These are phyloP conservation scores for Masticophis lateralis DNA, from an alignment of 2,797 vertebrate genomes.

Conservation along the genomic window DNA sequence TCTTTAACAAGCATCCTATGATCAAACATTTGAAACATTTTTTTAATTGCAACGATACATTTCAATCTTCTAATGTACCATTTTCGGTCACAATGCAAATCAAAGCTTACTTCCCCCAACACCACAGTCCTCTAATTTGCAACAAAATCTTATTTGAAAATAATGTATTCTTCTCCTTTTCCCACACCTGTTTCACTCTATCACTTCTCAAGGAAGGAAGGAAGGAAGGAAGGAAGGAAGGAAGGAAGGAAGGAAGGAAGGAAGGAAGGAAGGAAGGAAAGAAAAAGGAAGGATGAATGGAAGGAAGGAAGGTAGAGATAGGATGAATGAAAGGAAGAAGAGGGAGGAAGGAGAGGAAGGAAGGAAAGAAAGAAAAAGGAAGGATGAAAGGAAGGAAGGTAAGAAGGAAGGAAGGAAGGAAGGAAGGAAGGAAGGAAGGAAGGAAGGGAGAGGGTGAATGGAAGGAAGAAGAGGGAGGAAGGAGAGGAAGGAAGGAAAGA, in stretches of 20 bases:
- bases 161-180: constrained; percentile 19
- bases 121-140: constrained; percentile 37
- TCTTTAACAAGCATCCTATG: constrained; percentile 36
- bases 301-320: too few species aligned
- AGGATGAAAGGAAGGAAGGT: too few species aligned
- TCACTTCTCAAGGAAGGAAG: neutral
- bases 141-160: constrained; percentile 47
- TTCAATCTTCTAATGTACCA: constrained; percentile 9
- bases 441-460: too few species aligned
- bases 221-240: neutral
- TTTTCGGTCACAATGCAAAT: constrained; percentile 40
- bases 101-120: constrained; percentile 38
- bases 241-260: too few species aligned
- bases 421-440: too few species aligned
- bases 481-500: too few species aligned
- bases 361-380: neutral
- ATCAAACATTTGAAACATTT: constrained; percentile 51
- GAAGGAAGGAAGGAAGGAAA: too few species aligned
- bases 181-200: constrained; percentile 12
- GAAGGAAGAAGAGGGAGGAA: fast-evolving
- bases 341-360: neutral
- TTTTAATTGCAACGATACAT: constrained; percentile 44
- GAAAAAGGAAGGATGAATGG: too few species aligned
- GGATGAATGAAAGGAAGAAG: too few species aligned
- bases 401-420: neutral